These are phyloP conservation scores for Chrysaora quinquecirrha DNA, from an alignment of 30 jellyfish, hydroid and myxozoan species.

Conservation along the genomic window DNA sequence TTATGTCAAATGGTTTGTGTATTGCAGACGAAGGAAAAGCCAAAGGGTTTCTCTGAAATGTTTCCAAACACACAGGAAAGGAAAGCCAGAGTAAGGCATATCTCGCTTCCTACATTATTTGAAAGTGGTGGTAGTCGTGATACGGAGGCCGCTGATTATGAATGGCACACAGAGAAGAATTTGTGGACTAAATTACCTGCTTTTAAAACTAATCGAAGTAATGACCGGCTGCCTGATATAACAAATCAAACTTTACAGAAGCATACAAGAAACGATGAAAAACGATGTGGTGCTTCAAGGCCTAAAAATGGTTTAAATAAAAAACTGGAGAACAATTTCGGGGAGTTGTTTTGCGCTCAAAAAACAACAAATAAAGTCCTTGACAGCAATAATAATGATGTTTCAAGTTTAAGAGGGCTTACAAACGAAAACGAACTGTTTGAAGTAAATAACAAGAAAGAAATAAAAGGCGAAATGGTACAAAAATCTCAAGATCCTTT, in stretches of 20 bases:
- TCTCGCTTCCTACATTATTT: constrained; percentile 46
- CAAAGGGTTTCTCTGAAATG: background rate
- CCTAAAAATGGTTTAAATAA: background rate
- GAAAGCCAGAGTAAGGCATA: constrained; percentile 3
- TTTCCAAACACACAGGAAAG: background rate
- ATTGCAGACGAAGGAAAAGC: background rate
- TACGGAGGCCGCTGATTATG: background rate
- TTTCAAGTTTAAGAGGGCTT: background rate
- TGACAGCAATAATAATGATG: background rate
- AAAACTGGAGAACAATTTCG: constrained; percentile 9
- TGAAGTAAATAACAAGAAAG: background rate
- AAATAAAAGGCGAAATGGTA: background rate
- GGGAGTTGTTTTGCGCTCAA: too few species aligned
- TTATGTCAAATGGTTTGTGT: too few species aligned
- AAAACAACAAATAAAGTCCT: background rate
- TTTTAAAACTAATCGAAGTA: background rate
- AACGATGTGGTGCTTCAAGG: background rate
- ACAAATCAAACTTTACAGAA: background rate
- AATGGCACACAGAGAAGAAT: constrained; percentile 17
- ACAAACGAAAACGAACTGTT: background rate
- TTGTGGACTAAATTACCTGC: constrained; percentile 12
- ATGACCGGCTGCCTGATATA: background rate
- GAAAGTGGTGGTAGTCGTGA: constrained; percentile 41
- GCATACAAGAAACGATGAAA: background rate
- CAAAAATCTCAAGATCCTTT: background rate